Conservation (phyloP, 2,797 vertebrate genomes). For the Poliocrania exsul region DNA sequence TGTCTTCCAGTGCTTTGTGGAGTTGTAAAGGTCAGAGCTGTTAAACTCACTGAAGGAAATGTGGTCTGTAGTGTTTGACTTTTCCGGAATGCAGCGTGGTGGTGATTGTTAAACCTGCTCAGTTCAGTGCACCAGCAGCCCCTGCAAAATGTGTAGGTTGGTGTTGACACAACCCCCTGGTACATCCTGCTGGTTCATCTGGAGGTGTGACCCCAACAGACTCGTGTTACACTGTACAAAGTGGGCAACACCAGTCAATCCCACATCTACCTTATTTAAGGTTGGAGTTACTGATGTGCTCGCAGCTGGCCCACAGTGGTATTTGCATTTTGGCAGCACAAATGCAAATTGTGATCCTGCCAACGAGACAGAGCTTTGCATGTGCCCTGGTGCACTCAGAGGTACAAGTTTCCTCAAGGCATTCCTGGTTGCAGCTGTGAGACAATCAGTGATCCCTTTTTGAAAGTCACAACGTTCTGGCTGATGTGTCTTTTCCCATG, state of each 20-base stretch:
- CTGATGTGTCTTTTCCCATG: neutral
- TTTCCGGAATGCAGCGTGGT: neutral
- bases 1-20: neutral
- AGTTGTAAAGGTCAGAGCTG: neutral
- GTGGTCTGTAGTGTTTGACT: neutral
- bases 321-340: neutral
- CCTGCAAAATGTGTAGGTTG: neutral
- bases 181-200: neutral
- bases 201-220: neutral
- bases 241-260: neutral
- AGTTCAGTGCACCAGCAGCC: neutral
- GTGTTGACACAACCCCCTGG: neutral
- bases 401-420: neutral
- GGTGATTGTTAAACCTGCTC: neutral
- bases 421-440: neutral
- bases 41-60: neutral
- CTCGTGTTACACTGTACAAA: rapidly evolving
- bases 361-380: rapidly evolving
- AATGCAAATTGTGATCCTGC: neutral
- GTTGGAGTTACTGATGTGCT: neutral
- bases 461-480: neutral
- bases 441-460: neutral
- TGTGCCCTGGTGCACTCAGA: neutral
- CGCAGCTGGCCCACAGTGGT: neutral
- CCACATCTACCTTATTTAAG: neutral